These are phyloP conservation scores for Pterobdella sp. DNA, from an alignment of 2,888 invertebrate genomes.

Conservation along the genomic window DNA sequence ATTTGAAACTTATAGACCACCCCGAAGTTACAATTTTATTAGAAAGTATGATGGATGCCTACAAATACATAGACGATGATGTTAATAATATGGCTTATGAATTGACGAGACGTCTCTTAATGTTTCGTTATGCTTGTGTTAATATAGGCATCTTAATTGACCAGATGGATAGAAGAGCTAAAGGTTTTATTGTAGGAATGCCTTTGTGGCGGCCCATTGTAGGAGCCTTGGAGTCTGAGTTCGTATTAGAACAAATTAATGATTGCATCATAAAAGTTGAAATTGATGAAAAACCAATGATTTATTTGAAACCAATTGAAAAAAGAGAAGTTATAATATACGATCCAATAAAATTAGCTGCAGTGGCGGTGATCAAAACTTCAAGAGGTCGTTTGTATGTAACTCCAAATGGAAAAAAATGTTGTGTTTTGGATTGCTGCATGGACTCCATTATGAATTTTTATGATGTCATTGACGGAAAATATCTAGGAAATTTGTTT, in stretches of 20 bases:
- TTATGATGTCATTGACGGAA: conserved; percentile 11
- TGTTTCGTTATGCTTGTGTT: conserved; percentile 44
- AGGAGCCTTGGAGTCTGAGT: conserved; percentile 20
- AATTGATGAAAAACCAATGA: not conserved
- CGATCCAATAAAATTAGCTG: conserved; percentile 44
- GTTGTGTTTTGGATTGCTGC: not conserved
- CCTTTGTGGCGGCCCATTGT: conserved; percentile 9
- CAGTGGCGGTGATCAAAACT: conserved; percentile 41
- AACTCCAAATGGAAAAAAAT: conserved; percentile 42
- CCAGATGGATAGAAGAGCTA: conserved; percentile 43
- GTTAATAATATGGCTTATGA: conserved; percentile 47
- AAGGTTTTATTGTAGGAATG: conserved; percentile 12
- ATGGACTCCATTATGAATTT: not conserved
- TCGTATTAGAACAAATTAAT: not conserved
- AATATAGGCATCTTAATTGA: conserved; percentile 45
- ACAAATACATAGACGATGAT: conserved; percentile 42
- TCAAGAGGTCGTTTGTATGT: conserved; percentile 46
- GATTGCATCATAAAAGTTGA: not conserved
- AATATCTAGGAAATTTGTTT: conserved; percentile 19
- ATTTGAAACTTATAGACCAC: conserved; percentile 45
- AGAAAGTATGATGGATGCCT: conserved; percentile 44
- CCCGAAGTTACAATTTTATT: conserved; percentile 45
- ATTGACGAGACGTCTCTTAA: conserved; percentile 46
- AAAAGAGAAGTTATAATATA: conserved; percentile 41
- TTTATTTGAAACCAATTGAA: conserved; percentile 43